These are phyloP conservation scores for Ectobius pallidus DNA, from an alignment of 2,888 invertebrate species.

Conservation along the genomic window DNA sequence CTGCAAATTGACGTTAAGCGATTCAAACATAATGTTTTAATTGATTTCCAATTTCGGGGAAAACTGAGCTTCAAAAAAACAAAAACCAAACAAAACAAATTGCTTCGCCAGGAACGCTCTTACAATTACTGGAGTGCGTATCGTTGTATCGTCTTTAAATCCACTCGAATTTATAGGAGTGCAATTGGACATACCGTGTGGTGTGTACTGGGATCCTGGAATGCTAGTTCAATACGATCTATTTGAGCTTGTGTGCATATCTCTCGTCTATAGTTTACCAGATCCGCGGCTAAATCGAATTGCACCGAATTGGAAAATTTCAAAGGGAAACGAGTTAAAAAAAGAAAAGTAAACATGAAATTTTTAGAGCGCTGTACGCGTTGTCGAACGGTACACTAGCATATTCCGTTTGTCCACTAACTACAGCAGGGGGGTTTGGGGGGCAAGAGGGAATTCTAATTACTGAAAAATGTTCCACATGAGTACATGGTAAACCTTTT, in stretches of 20 bases:
- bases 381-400: conserved; percentile 24
- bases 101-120: too few relatives aligned
- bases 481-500: conserved; percentile 29
- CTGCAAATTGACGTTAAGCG: too few relatives aligned
- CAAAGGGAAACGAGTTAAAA: conserved; percentile 15
- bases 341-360: conserved; percentile 24
- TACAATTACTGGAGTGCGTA: too few relatives aligned
- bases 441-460: conserved; percentile 22
- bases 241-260: conserved; percentile 15
- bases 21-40: too few relatives aligned
- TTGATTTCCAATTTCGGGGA: too few relatives aligned
- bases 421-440: not conserved
- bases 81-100: too few relatives aligned
- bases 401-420: conserved; percentile 27
- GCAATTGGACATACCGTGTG: too few relatives aligned
- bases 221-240: too few relatives aligned
- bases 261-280: conserved; percentile 15
- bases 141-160: too few relatives aligned
- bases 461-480: conserved; percentile 28
- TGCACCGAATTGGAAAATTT: conserved; percentile 28
- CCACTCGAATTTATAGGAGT: too few relatives aligned
- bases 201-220: too few relatives aligned
- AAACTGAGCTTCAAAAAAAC: too few relatives aligned
- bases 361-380: conserved; percentile 24
- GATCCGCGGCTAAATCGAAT: conserved; percentile 24